These are phyloP conservation scores for Acrossocheilus wenchowensis DNA, from an alignment of 2,797 vertebrate species.

Conservation along the genomic window DNA sequence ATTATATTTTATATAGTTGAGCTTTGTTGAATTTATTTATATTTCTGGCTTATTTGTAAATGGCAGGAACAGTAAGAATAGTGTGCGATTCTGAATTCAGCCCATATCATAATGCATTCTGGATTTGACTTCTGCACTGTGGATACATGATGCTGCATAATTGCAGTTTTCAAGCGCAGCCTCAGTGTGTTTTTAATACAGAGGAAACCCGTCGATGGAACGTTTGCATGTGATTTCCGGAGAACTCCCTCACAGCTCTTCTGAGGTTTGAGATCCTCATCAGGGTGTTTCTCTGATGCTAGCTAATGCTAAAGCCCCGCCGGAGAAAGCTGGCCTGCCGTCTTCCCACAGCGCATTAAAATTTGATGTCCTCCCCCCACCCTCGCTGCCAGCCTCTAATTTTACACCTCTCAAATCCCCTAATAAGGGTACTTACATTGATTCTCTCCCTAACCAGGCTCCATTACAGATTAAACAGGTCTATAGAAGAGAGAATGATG, in stretches of 20 bases:
- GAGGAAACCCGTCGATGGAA: not conserved
- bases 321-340: slow-evolving; percentile 50
- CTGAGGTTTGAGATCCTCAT: slow-evolving; percentile 64
- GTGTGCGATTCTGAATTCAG: not conserved
- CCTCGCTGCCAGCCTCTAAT: slow-evolving; percentile 50
- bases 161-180: not conserved
- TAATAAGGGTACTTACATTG: slow-evolving; percentile 80
- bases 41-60: not conserved
- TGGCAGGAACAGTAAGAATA: not conserved
- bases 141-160: not conserved
- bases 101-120: not conserved
- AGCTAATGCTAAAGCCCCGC: slow-evolving; percentile 65
- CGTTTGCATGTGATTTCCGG: not conserved
- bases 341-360: slow-evolving; percentile 70
- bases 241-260: not conserved
- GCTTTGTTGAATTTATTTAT: not conserved
- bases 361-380: slow-evolving; percentile 64
- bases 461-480: slow-evolving; percentile 73
- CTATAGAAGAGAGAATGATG: slow-evolving; percentile 74
- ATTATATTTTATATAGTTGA: not conserved
- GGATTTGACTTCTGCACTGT: not conserved
- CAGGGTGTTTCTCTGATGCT: slow-evolving; percentile 68
- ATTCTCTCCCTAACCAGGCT: slow-evolving; percentile 74
- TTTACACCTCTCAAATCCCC: slow-evolving; percentile 72
- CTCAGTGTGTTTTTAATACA: not conserved